A percentile compares a stretch with the other conserved stretches of the same genome.
Evolutionary conservation across 64 coral and sea anemone species (phyloP).

Genomic region (Montipora cactus): DNA sequence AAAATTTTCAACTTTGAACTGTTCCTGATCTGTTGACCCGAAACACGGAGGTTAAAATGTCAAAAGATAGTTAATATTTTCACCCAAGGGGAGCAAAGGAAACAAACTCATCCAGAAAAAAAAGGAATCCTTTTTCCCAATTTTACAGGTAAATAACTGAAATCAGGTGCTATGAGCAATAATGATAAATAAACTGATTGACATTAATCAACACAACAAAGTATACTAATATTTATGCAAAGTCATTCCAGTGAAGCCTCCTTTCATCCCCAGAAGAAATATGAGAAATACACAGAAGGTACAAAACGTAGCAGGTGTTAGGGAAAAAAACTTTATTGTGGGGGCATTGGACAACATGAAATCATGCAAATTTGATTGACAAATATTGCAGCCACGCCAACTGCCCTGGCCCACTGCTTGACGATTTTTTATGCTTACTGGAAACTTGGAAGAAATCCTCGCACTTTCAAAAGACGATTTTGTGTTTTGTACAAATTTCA

Average conservation of each 20-base stretch:
- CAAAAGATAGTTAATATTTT: too few species aligned
- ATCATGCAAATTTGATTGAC: slow-evolving; percentile 32
- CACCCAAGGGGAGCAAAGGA: not conserved
- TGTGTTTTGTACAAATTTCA: too few species aligned
- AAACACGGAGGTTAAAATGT: too few species aligned
- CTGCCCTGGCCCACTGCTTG: not conserved
- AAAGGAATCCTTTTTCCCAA: not conserved
- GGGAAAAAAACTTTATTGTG: not conserved
- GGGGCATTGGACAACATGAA: not conserved
- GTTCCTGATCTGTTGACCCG: not conserved
- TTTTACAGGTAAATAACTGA: slow-evolving; percentile 1
- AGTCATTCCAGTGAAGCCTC: not conserved
- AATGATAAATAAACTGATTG: not conserved
- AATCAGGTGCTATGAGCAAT: not conserved
- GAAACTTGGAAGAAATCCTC: too few species aligned
- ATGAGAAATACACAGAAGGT: not conserved
- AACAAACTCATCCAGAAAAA: not conserved
- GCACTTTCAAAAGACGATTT: not conserved
- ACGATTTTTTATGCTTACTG: not conserved
- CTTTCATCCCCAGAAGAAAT: too few species aligned
- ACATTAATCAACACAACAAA: not conserved
- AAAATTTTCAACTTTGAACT: not conserved
- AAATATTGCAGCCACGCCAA: not conserved
- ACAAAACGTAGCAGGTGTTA: slow-evolving; percentile 7
- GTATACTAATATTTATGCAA: too few species aligned